Base-by-base conservation (phyloP, 2,113 vertebrate species). In the Aldabrachelys gigantea region DNA sequence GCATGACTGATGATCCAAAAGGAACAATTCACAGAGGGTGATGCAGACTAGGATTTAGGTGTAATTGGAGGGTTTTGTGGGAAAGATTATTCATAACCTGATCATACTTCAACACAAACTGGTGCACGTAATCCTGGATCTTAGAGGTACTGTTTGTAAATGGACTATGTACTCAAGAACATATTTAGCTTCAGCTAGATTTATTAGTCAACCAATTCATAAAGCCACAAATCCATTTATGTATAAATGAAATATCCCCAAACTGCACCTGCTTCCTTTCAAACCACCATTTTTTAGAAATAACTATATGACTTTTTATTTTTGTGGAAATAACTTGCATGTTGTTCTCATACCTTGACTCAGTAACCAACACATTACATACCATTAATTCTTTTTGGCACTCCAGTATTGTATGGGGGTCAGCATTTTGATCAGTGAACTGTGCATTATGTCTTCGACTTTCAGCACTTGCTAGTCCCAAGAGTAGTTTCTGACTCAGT, bases 401-500 rank as follows among this genome's bases (percentile, higher is more conserved):
- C 83, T 98, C 96, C 97, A 98, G 92, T 82, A 98, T 93, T 13
- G 56, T 79, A n/a, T 86, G 62, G 41, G 25, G 96, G 5, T 99
- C 96, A 38, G 97, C 85, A 2, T 85, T 93, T 2, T 22, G 91
- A 92, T 98, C 96, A 4, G 88, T 47, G 85, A 97, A 85, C 17
- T 94, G 96, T 11, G 98, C 97, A 11, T 93, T 91, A 41, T 94
- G 89, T 24, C 99, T 98, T 54, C 84, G 97, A 65, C 97, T 98
- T 94, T 99, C 99, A 0, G 98, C 98, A 85, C 96, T 97, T 2
- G 98, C 98, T 59, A 99, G 92, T 99, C 99, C 99, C 91, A 99
- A 72, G 81, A 99, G 97, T 89, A 99, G 97, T 1, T 98, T 97
- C 91, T 99, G 99, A 31, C 98, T 98, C n/a, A 96, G 94, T 92